A percentile compares a stretch with the other conserved stretches of the same genome.
Evolutionary conservation across 2,113 vertebrate species (phyloP).

Genomic region (Hemibagrus wyckioides): DNA sequence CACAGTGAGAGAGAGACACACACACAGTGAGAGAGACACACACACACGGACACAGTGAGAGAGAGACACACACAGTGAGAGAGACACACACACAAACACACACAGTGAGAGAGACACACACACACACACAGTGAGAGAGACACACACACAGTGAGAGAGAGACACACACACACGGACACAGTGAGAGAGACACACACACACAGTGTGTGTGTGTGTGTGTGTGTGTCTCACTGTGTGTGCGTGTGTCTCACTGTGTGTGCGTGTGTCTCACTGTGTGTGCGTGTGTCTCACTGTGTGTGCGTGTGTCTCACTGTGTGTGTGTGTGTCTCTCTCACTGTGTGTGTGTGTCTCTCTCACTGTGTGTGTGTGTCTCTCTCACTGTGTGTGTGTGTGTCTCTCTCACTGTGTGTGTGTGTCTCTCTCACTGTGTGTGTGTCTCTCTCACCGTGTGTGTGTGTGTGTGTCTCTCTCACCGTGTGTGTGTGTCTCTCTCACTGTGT

Average conservation of each 20-base stretch:
- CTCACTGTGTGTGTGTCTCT: no score
- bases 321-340: conserved; percentile 6
- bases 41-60: no score
- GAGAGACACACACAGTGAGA: no score
- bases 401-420: conserved; percentile 5
- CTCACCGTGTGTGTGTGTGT: background rate
- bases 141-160: no score
- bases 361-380: background rate
- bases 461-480: conserved; percentile 15
- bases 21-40: no score
- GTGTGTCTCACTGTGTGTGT: background rate
- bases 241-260: background rate
- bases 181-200: no score
- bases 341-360: no score
- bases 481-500: background rate
- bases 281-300: background rate
- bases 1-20: no score
- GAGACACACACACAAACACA: no score
- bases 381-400: conserved; percentile 3
- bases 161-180: no score
- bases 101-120: no score
- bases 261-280: background rate
- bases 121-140: no score
- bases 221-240: background rate
- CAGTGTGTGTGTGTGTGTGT: background rate